Percentiles rank a stretch among this genome's conserved stretches.
Conservation (phyloP, 2,113 vertebrate genomes). For the Sorex araneus region DNA sequence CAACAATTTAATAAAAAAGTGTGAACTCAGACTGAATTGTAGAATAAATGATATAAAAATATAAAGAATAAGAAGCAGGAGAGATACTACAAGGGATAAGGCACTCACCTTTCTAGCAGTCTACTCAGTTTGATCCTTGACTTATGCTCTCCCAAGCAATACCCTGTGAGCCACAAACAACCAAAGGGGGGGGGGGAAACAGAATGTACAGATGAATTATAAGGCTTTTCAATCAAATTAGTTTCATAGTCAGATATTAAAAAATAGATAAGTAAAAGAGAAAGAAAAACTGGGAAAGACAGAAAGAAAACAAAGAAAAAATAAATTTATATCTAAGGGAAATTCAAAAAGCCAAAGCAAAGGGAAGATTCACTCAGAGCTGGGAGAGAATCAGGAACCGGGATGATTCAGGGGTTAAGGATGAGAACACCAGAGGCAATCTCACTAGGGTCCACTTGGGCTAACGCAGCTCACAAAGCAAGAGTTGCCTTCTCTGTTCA, state of each 20-base stretch:
- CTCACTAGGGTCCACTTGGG: too few relatives aligned
- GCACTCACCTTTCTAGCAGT: too few relatives aligned
- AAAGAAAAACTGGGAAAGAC: not conserved
- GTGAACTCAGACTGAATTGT: not conserved
- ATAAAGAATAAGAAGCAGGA: too few relatives aligned
- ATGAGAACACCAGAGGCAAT: fast-evolving
- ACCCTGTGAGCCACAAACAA: too few relatives aligned
- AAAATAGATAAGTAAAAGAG: not conserved
- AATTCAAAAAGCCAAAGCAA: not conserved
- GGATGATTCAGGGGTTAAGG: not conserved
- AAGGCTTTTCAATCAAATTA: too few relatives aligned
- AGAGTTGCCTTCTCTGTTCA: not conserved
- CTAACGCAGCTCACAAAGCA: not conserved
- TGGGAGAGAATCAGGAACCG: not conserved
- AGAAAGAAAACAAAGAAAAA: not conserved
- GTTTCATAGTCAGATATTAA: not conserved
- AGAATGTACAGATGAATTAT: not conserved
- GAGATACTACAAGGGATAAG: too few relatives aligned
- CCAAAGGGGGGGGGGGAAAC: too few relatives aligned
- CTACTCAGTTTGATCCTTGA: too few relatives aligned
- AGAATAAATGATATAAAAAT: too few relatives aligned
- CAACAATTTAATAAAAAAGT: not conserved
- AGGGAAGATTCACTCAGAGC: not conserved
- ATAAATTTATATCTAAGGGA: not conserved
- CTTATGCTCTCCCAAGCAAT: too few relatives aligned